Percentiles rank a stretch among this genome's conserved stretches.
Conservation (phyloP, 2,113 vertebrate genomes). For the Chamaetylas fuelleborni region DNA sequence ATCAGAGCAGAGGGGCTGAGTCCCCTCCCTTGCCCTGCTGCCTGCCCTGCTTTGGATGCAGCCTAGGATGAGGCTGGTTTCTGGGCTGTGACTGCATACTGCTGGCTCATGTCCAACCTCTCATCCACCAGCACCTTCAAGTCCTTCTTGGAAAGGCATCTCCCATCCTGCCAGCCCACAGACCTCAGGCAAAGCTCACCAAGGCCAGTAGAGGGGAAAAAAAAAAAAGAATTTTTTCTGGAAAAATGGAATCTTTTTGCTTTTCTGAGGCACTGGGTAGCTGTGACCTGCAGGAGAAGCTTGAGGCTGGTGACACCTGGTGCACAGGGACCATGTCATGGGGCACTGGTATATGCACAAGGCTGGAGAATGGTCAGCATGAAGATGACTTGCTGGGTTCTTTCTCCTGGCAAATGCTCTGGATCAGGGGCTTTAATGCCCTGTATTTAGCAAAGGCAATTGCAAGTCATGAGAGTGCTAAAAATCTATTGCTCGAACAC, state of each 20-base stretch:
- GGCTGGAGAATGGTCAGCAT: not conserved
- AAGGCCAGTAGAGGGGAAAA: fast-evolving
- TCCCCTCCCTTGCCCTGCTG: fast-evolving
- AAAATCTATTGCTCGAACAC: not conserved
- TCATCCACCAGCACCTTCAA: not conserved
- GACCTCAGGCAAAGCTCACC: not conserved
- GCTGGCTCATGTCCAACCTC: not conserved
- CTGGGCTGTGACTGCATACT: not conserved
- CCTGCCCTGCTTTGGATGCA: not conserved
- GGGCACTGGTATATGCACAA: not conserved
- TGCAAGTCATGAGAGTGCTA: not conserved
- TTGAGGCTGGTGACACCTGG: not conserved
- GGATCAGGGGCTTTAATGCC: not conserved
- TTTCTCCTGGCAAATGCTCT: not conserved
- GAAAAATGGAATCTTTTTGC: not conserved
- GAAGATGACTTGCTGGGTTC: not conserved
- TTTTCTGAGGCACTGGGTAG: not conserved
- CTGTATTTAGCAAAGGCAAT: not conserved
- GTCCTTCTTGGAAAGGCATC: not conserved
- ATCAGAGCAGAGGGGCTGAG: not conserved
- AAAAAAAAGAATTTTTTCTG: not conserved
- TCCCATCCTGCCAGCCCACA: not conserved
- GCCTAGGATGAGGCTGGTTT: not conserved
- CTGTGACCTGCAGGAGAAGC: not conserved
- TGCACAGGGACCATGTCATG: not conserved